Evolutionary conservation across 2,113 vertebrate species (phyloP).

Genomic region (Alexandromys fortis): DNA sequence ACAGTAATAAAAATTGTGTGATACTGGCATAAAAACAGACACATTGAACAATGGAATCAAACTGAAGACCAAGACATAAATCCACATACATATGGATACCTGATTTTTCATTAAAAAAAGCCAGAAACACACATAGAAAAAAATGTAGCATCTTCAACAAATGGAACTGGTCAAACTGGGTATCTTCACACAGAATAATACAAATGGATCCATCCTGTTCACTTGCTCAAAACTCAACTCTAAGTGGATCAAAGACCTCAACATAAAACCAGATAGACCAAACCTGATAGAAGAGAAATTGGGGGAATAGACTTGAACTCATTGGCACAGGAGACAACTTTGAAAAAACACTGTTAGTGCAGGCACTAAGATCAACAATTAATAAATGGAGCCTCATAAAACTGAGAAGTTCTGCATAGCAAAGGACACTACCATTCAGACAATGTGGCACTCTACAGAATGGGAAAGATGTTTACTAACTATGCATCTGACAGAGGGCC

Average conservation of each 20-base stretch:
- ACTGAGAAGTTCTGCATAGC: not conserved
- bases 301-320: not conserved
- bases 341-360: not conserved
- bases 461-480: not conserved
- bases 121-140: not conserved
- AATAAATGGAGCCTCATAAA: not conserved
- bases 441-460: not conserved
- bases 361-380: not conserved
- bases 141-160: not conserved
- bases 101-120: not conserved
- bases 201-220: not conserved
- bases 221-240: not conserved
- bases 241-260: not conserved
- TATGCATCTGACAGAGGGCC: not conserved
- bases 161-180: not conserved
- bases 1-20: not conserved
- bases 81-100: not conserved
- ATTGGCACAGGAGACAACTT: not conserved
- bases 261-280: not conserved
- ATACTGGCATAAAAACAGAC: not conserved
- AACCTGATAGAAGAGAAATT: not conserved
- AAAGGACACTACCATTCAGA: not conserved
- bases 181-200: not conserved
- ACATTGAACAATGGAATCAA: not conserved
- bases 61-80: not conserved